Evolutionary conservation across 2,797 vertebrate genomes (phyloP).

Genomic region (Eulemur coronatus): DNA sequence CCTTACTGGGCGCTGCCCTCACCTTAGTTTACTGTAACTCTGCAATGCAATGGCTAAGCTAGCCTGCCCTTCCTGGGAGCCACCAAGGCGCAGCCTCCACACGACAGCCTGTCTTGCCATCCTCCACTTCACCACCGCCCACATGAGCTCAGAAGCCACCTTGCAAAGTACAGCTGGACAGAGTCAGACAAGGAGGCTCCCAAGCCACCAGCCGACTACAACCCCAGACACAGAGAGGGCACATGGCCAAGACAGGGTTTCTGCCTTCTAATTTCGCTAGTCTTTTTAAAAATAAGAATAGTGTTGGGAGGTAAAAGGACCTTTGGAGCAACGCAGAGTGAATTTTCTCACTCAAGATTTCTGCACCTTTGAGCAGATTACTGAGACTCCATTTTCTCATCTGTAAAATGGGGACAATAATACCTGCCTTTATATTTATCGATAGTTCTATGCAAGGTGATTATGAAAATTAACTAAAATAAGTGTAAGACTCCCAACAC

Average conservation of each 20-base stretch:
- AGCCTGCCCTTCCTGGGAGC: neutral
- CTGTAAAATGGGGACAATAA: neutral
- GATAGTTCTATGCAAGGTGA: neutral
- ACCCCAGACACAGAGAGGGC: neutral
- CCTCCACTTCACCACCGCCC: neutral
- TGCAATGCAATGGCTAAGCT: neutral
- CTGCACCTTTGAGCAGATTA: neutral
- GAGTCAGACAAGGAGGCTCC: neutral
- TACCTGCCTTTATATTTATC: neutral
- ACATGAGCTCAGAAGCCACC: neutral
- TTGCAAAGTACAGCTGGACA: neutral
- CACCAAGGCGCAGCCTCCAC: neutral
- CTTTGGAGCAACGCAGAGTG: neutral
- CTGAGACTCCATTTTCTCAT: neutral
- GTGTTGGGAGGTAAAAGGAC: neutral
- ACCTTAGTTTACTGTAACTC: neutral
- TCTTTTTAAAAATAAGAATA: neutral
- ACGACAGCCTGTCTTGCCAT: too few relatives aligned
- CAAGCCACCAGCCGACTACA: neutral
- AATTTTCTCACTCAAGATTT: neutral
- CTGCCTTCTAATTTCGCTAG: neutral
- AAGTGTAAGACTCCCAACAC: neutral
- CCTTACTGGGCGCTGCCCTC: too few relatives aligned
- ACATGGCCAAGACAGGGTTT: accelerated
- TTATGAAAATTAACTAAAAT: neutral